Conservation (phyloP, 2,888 invertebrate genomes). For the Thecophora atra region DNA sequence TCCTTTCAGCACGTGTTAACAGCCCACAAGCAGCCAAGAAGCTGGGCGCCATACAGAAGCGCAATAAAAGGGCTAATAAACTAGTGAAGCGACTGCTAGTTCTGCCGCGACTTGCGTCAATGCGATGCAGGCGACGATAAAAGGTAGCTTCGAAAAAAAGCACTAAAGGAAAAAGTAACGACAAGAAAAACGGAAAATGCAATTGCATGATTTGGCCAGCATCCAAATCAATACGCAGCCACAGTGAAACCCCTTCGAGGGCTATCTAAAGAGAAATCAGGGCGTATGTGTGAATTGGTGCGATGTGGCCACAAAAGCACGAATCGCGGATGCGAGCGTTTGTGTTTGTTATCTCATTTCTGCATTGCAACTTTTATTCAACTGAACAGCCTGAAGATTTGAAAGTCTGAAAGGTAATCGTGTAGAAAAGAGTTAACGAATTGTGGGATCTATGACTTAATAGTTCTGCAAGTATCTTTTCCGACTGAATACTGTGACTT, state of each 20-base stretch:
- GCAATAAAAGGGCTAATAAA: too few relatives aligned
- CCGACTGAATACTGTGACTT: too few relatives aligned
- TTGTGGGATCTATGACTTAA: not conserved
- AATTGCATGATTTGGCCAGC: slow-evolving; percentile 22
- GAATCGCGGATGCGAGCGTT: not conserved
- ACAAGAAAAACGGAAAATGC: not conserved
- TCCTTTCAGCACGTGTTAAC: not conserved
- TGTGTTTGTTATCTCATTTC: not conserved
- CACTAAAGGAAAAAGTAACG: not conserved
- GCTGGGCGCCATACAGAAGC: not conserved
- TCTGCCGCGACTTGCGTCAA: too few relatives aligned
- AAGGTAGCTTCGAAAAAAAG: not conserved
- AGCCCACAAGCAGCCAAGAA: not conserved
- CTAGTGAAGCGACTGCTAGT: too few relatives aligned
- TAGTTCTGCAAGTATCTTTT: too few relatives aligned
- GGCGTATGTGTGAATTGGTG: slow-evolving; percentile 11
- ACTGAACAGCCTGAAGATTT: too few relatives aligned
- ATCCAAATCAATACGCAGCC: slow-evolving; percentile 26
- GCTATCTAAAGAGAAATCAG: slow-evolving; percentile 3
- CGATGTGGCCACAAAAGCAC: not conserved
- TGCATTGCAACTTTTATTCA: too few relatives aligned
- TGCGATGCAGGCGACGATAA: too few relatives aligned
- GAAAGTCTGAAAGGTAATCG: not conserved
- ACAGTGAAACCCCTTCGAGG: not conserved
- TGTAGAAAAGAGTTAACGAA: not conserved